Conservation (phyloP, 2,113 vertebrate genomes). For the Brachypteracias leptosomus region DNA sequence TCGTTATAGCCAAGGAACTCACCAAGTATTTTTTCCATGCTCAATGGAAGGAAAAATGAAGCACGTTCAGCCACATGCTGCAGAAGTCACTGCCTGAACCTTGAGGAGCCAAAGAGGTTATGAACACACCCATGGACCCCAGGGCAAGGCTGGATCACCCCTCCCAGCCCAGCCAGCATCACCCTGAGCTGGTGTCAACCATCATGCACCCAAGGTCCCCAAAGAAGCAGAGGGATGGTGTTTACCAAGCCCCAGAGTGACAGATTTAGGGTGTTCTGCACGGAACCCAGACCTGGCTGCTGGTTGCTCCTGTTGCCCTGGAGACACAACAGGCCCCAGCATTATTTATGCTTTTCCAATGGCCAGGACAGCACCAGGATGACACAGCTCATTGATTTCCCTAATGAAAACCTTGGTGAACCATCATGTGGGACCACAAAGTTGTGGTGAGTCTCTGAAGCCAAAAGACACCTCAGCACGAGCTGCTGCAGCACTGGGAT, state of each 20-base stretch:
- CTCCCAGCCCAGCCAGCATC: neutral
- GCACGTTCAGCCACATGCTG: rapidly evolving
- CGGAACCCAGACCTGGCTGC: neutral
- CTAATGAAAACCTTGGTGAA: conserved; percentile 29
- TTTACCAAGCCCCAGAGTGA: neutral
- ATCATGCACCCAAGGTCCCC: rapidly evolving
- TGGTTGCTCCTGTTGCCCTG: conserved; percentile 11
- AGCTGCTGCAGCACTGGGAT: neutral
- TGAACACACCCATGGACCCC: rapidly evolving
- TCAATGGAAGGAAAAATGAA: neutral
- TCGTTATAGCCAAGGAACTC: neutral
- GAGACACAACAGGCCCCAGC: neutral
- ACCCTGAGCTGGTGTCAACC: rapidly evolving
- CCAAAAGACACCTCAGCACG: neutral
- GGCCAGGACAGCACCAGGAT: neutral
- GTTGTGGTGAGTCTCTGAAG: neutral
- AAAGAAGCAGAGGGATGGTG: neutral
- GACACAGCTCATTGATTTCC: neutral
- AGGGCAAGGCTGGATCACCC: neutral
- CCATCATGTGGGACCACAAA: neutral
- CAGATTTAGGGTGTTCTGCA: neutral
- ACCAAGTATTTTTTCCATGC: neutral
- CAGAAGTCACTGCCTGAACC: neutral
- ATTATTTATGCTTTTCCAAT: neutral
- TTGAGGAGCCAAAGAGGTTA: neutral